phyloP scores from a whole-genome alignment of 1,140 invertebrate genomes.

The Metopolophium dirhodum region DNA sequence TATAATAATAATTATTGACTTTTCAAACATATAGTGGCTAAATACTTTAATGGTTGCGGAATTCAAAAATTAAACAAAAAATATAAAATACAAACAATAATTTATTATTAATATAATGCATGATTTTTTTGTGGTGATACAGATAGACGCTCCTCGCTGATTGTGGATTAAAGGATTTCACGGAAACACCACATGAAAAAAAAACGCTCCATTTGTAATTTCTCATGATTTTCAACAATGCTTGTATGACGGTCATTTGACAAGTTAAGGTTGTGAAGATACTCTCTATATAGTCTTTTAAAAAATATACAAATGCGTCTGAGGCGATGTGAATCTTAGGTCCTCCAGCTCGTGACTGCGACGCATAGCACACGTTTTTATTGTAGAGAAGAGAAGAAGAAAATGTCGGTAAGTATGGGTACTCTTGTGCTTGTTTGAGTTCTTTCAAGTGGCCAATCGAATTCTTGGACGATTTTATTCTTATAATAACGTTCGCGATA shows the following conservation, averaged over 20 bases:
- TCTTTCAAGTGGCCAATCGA: not conserved
- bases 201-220: not conserved
- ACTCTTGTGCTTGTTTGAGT: not conserved
- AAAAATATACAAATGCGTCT: not conserved
- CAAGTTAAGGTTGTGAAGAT: not conserved
- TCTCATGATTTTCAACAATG: not conserved
- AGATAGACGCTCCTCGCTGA: not conserved
- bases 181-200: not conserved
- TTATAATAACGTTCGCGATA: not conserved
- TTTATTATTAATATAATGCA: not conserved
- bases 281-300: not conserved
- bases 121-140: not conserved
- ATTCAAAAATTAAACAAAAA: not conserved
- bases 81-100: not conserved
- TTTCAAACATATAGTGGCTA: too few relatives aligned
- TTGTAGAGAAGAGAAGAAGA: not conserved
- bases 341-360: not conserved
- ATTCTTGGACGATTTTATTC: not conserved
- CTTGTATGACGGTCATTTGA: not conserved
- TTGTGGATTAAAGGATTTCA: not conserved
- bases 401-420: not conserved
- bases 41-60: too few relatives aligned
- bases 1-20: too few relatives aligned
- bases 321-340: not conserved
- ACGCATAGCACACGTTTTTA: not conserved